phyloP scores from a whole-genome alignment of 2,888 invertebrate genomes.

The Pollenia angustigena region DNA sequence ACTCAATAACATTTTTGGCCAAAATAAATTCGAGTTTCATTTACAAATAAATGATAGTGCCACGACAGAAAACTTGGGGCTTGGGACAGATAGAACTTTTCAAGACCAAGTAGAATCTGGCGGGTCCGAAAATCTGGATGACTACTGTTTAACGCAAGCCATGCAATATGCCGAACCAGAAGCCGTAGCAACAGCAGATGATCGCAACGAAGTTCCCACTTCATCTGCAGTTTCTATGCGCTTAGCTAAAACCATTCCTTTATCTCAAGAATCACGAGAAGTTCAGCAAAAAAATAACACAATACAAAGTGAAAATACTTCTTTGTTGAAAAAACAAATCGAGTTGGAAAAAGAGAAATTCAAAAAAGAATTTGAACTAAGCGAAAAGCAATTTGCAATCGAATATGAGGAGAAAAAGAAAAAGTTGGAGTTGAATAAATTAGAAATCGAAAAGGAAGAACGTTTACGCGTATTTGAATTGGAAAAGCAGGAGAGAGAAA shows the following conservation, averaged over 20 bases:
- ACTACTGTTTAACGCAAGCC: neutral
- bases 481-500: neutral
- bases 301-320: neutral
- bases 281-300: neutral
- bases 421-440: slow-evolving; percentile 3
- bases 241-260: neutral
- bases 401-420: neutral
- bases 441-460: slow-evolving; percentile 1
- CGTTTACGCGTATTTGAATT: neutral
- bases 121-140: slow-evolving; percentile 11
- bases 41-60: neutral
- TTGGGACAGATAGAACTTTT: neutral
- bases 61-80: neutral
- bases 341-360: slow-evolving; percentile 26
- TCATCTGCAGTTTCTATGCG: neutral
- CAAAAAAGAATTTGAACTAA: neutral
- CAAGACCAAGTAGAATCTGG: slow-evolving; percentile 1
- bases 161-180: neutral
- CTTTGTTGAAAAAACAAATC: neutral
- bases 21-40: neutral
- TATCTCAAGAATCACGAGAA: no score
- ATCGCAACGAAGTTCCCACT: neutral
- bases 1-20: slow-evolving; percentile 1
- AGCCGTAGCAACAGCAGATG: neutral
- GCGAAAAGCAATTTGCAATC: neutral